Percentiles rank a stretch among this genome's conserved stretches.
phyloP scores from a whole-genome alignment of 2,888 invertebrate species.

The Rosalia funebris region DNA sequence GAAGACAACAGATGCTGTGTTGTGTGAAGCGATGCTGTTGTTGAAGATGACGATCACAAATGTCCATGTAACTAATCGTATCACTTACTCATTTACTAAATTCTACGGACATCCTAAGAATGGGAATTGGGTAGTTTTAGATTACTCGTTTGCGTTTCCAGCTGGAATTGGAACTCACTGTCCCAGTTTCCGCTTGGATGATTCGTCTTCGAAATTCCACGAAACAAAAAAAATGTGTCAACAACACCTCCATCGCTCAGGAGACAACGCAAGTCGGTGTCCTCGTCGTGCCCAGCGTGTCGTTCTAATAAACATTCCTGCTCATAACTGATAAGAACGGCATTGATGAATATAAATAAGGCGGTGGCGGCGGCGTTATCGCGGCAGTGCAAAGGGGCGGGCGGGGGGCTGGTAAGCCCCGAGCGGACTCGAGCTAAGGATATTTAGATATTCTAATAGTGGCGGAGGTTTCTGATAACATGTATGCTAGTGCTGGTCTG shows the following conservation, averaged over 20 bases:
- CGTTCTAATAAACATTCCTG: slow-evolving; percentile 60
- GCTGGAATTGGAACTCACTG: no score
- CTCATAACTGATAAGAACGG: slow-evolving; percentile 62
- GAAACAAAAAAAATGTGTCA: background rate
- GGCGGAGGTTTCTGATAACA: slow-evolving; percentile 63
- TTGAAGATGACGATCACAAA: no score
- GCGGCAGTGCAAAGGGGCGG: slow-evolving; percentile 58
- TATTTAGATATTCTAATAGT: slow-evolving; percentile 66
- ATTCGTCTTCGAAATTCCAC: no score
- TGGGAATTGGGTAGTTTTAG: no score
- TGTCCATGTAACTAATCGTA: no score
- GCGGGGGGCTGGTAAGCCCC: slow-evolving; percentile 48
- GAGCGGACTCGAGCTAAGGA: slow-evolving; percentile 59
- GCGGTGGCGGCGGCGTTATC: slow-evolving; percentile 60
- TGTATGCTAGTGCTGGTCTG: slow-evolving; percentile 63
- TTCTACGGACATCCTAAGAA: no score
- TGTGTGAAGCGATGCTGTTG: no score
- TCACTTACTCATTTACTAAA: no score
- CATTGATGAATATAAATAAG: slow-evolving; percentile 66
- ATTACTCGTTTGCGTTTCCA: no score
- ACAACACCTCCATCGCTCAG: slow-evolving; percentile 1
- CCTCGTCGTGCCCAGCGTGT: slow-evolving; percentile 18
- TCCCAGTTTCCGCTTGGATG: no score
- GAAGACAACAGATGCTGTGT: background rate
- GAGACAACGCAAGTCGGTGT: slow-evolving; percentile 5